Evolutionary conservation across 2,113 vertebrate species (phyloP).

Genomic region (Petromus typicus): DNA sequence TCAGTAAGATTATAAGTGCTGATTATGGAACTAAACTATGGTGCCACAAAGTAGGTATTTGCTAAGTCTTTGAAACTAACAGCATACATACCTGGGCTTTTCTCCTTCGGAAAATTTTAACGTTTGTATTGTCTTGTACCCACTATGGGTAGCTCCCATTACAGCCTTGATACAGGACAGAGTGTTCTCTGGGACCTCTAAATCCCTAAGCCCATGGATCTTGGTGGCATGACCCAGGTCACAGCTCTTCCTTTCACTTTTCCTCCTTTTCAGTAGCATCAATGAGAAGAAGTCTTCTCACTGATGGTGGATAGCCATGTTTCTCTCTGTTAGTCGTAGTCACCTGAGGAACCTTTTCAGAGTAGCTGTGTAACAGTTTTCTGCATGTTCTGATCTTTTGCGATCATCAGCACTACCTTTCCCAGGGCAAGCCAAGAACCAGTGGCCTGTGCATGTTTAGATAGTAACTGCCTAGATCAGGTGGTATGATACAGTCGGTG

Average conservation of each 20-base stretch:
- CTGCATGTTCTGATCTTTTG: neutral
- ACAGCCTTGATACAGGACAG: neutral
- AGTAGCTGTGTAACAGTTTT: neutral
- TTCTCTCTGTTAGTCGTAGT: neutral
- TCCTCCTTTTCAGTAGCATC: slow-evolving; percentile 16
- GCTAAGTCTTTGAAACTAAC: neutral
- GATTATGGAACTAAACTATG: neutral
- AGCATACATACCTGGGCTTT: neutral
- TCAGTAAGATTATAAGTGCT: neutral
- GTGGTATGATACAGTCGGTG: neutral
- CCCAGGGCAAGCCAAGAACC: neutral
- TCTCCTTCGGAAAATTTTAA: neutral
- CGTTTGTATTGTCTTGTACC: neutral
- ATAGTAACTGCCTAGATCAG: slow-evolving; percentile 9
- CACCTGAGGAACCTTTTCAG: slow-evolving; percentile 27
- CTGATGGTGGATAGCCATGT: neutral
- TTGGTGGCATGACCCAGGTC: neutral
- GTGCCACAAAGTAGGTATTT: neutral
- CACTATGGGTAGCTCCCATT: neutral
- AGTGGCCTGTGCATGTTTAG: neutral
- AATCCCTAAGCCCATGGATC: neutral
- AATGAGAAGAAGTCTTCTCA: neutral
- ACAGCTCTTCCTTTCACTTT: neutral
- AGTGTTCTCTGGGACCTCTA: neutral
- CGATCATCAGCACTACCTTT: neutral